Evolutionary conservation across 2,113 vertebrate genomes (phyloP).

Genomic region (Hippoglossus stenolepis): DNA sequence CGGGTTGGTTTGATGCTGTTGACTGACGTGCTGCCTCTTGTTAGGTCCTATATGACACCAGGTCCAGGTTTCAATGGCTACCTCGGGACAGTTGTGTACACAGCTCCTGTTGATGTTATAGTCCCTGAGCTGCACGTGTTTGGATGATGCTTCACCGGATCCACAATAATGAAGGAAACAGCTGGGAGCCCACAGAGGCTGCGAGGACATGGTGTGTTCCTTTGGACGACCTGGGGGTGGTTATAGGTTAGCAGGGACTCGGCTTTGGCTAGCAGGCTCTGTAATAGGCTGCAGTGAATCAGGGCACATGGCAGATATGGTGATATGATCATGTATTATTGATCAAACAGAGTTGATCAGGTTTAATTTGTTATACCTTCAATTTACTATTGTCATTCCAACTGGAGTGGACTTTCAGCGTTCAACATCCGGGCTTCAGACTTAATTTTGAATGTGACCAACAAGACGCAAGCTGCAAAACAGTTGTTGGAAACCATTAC

Average conservation of each 20-base stretch:
- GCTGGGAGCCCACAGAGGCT: conserved; percentile 45
- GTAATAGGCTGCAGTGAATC: neutral
- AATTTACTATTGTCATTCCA: neutral
- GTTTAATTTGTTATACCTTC: neutral
- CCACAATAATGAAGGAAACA: conserved; percentile 61
- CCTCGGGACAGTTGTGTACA: conserved; percentile 4
- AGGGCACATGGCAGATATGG: neutral
- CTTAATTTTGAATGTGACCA: neutral
- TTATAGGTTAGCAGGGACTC: conserved; percentile 27
- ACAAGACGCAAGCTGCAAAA: neutral
- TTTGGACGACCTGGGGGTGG: conserved; percentile 18
- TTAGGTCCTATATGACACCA: neutral
- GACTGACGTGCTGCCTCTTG: neutral
- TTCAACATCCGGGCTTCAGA: neutral
- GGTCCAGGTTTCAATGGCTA: neutral
- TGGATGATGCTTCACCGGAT: conserved; percentile 20
- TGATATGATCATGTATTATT: neutral
- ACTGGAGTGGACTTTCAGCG: neutral
- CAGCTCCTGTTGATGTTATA: conserved; percentile 47
- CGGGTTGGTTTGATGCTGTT: neutral
- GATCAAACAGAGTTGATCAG: neutral
- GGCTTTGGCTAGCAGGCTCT: neutral
- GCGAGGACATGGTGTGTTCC: neutral
- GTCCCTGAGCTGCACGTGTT: conserved; percentile 45
- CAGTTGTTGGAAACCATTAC: neutral